Base-by-base conservation (phyloP, 2,888 invertebrate genomes). In the Sialis fuliginosa region DNA sequence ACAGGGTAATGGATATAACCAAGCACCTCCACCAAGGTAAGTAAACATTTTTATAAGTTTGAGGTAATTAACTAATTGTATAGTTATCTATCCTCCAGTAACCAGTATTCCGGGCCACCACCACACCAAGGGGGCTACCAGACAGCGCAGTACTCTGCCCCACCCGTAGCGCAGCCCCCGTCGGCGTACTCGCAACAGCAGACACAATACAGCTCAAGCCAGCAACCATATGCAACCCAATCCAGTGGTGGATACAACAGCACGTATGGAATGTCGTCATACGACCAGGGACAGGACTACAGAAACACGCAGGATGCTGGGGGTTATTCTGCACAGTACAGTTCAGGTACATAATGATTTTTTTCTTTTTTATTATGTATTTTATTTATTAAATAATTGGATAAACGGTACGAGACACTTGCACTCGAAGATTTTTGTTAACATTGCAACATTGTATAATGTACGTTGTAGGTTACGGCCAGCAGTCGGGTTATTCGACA, bases 1-100 rank as follows among this genome's bases (percentile, higher is more conserved):
- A 42, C 10, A 42, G 10, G 47, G 47, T 45, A 61, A 61, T 52
- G 61, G 61, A 48, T 60, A 55, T 49, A 57, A 56, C 45, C 49
- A 49, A 31, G 49, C 50, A 44, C 58, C 58, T 51, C 51, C 58
- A 51, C 51, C 51, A 46, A 50, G 50, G 53, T 53, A 49, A 51
- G 50, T 51, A 42, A 7, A 9, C 47, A 41, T 41, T 6, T 42
- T 42, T 13, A 30, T 42, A 4, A 6, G 37, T 37, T 10, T 7
- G 37, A 22, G 22, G 22, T 22, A 22, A 22, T 22, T 22, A 22
- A 37, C 37, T 10, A 37, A 37, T 39, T 37, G 31, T 39, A n/a
- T 39, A 45, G 45, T 10, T 45, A 45, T 45, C 3, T 10, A n/a
- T 31, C 31, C 32, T 39, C 45, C 33, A 39, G 45, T 22, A 39